Conservation (phyloP, 2,797 vertebrate genomes). For the Pterois miles region DNA sequence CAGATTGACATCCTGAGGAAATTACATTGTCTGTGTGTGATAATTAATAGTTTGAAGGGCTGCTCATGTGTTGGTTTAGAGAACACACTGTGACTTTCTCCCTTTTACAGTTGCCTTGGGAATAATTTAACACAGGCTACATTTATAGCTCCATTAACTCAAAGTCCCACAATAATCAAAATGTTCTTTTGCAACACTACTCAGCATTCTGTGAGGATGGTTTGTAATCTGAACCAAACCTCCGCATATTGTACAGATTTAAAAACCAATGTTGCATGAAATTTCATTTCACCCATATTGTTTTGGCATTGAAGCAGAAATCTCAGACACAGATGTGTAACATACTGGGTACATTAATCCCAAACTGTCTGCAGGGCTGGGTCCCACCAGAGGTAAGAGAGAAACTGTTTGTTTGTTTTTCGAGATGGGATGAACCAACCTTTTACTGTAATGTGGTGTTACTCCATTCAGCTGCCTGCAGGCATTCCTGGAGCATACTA, state of each 20-base stretch:
- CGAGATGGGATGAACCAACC: neutral
- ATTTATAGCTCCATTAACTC: neutral
- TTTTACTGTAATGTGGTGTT: neutral
- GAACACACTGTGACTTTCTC: neutral
- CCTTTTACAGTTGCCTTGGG: neutral
- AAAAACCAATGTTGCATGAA: neutral
- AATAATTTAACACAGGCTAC: neutral
- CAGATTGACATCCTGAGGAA: slow-evolving; percentile 1
- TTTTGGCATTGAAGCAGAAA: neutral
- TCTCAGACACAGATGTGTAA: neutral
- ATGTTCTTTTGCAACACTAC: neutral
- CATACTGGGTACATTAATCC: neutral
- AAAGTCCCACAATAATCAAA: neutral
- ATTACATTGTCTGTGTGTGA: neutral
- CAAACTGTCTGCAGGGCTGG: neutral
- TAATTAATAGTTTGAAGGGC: neutral
- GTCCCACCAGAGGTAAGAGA: neutral
- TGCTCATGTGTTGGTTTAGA: neutral
- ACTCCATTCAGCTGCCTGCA: neutral
- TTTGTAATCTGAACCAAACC: neutral
- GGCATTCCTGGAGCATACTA: neutral
- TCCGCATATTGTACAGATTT: neutral
- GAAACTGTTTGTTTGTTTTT: neutral
- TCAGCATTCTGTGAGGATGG: neutral
- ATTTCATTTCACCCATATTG: no score